A percentile compares a stretch with the other conserved stretches of the same genome.
These are phyloP conservation scores for Phalloptychus januarius DNA, from an alignment of 2,797 vertebrate species.

Conservation along the genomic window DNA sequence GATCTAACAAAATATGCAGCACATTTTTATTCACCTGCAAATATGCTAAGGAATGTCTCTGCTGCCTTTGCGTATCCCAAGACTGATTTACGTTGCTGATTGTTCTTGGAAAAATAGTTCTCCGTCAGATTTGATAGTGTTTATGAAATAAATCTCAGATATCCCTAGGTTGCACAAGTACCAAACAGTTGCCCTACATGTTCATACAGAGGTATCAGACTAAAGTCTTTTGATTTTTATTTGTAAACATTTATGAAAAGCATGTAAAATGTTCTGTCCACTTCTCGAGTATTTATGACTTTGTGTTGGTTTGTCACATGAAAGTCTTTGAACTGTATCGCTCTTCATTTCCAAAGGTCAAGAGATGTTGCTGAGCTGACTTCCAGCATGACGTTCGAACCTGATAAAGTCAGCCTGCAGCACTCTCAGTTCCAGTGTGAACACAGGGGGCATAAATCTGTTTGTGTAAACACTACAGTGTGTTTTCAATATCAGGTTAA, in stretches of 20 bases:
- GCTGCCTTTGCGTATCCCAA: not conserved
- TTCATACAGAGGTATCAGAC: not conserved
- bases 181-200: not conserved
- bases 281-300: not conserved
- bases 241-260: not conserved
- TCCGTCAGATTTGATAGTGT: not conserved
- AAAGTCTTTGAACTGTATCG: not conserved
- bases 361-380: conserved; percentile 92
- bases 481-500: conserved; percentile 89
- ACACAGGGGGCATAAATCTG: not conserved
- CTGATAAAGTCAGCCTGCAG: conserved; percentile 90
- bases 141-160: not conserved
- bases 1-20: not conserved
- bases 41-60: not conserved
- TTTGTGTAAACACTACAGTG: conserved; percentile 83
- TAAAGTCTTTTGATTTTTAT: not conserved
- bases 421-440: conserved; percentile 83
- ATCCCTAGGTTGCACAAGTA: not conserved
- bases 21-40: not conserved
- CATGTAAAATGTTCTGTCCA: not conserved
- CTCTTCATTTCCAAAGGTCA: conserved; percentile 80
- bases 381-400: conserved; percentile 86
- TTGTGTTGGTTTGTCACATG: not conserved
- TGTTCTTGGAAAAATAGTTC: not conserved
- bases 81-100: not conserved